A percentile compares a stretch with the other conserved stretches of the same genome.
These are phyloP conservation scores for Horisme vitalbata DNA, from an alignment of 2,888 invertebrate genomes.

Conservation along the genomic window DNA sequence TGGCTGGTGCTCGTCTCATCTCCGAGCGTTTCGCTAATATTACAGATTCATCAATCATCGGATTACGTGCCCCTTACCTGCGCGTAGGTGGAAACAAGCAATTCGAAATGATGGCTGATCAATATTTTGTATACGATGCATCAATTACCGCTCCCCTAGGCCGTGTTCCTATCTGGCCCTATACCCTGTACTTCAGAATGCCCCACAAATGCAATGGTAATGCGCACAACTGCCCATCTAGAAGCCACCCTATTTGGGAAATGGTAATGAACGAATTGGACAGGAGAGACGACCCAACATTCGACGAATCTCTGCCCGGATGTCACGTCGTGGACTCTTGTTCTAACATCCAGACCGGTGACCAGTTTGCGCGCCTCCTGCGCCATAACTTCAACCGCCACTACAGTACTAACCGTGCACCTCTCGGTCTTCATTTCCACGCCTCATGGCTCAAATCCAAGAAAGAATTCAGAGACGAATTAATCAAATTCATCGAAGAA, in stretches of 20 bases:
- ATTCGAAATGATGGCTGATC: constrained; percentile 98
- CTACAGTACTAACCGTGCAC: constrained; percentile 96
- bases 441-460: constrained; percentile 97
- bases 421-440: constrained; percentile 95
- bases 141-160: constrained; percentile 95
- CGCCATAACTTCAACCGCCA: constrained; percentile 98
- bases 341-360: constrained; percentile 95
- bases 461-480: constrained; percentile 94
- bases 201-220: constrained; percentile 97
- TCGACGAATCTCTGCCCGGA: constrained; percentile 96
- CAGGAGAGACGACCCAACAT: constrained; percentile 95
- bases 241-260: constrained; percentile 97
- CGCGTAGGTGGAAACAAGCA: constrained; percentile 96
- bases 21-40: constrained; percentile 95
- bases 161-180: constrained; percentile 97
- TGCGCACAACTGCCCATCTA: constrained; percentile 95
- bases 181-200: constrained; percentile 98
- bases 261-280: constrained; percentile 98
- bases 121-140: constrained; percentile 96
- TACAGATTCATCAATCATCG: constrained; percentile 95
- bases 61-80: constrained; percentile 93
- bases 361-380: constrained; percentile 93
- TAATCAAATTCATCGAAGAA: constrained; percentile 96
- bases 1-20: constrained; percentile 95
- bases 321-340: constrained; percentile 98